These are phyloP conservation scores for Arbacia lixula DNA, from an alignment of 53 echinoderm and acorn worm genomes.

Conservation along the genomic window DNA sequence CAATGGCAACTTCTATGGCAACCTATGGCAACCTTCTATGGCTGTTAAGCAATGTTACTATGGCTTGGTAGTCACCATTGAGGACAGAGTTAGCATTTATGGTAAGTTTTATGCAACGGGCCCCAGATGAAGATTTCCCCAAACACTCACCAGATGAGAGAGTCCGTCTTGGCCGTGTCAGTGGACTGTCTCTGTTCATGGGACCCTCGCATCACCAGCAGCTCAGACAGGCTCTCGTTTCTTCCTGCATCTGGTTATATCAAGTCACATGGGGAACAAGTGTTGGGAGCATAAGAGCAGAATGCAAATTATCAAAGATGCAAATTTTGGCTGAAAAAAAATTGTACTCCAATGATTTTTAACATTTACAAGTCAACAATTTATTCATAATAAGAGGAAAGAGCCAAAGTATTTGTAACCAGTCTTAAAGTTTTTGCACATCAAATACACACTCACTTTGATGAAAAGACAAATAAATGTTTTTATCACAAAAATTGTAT, in stretches of 20 bases:
- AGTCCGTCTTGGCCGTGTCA: slow-evolving; percentile 40
- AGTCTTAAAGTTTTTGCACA: too few species aligned
- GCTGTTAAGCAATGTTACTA: too few species aligned
- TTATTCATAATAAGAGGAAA: background rate
- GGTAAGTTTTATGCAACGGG: background rate
- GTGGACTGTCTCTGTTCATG: slow-evolving; percentile 4
- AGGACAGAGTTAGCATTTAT: too few species aligned
- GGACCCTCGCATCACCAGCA: slow-evolving; percentile 5
- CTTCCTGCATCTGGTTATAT: background rate
- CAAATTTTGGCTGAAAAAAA: background rate
- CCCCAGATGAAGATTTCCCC: background rate
- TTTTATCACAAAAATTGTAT: too few species aligned
- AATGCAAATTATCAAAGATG: background rate
- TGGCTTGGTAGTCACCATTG: too few species aligned
- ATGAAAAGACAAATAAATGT: too few species aligned
- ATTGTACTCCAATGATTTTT: background rate
- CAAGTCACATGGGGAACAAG: too few species aligned
- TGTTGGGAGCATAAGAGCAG: background rate
- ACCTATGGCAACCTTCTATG: background rate
- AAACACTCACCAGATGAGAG: slow-evolving; percentile 17
- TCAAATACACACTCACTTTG: too few species aligned
- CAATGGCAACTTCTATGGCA: too few species aligned
- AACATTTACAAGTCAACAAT: background rate
- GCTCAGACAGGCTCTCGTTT: slow-evolving; percentile 43
- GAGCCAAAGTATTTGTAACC: too few species aligned